phyloP scores from a whole-genome alignment of 2,797 vertebrate species.

The Rhinophrynus dorsalis region DNA sequence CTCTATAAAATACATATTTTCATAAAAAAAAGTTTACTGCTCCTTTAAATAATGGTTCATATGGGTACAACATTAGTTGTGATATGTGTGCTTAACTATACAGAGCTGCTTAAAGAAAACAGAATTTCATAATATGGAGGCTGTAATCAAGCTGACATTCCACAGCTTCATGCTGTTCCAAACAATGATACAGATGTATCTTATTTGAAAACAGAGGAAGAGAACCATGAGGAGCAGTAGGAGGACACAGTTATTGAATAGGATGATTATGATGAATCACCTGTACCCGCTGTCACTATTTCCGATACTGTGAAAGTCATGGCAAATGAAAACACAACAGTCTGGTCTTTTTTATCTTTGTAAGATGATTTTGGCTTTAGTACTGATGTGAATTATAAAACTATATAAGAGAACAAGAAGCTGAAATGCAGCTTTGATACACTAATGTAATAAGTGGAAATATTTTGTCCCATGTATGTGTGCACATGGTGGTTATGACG shows the following conservation, averaged over 20 bases:
- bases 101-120: neutral
- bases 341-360: neutral
- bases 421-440: no score
- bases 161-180: conserved; percentile 24
- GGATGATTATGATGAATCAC: conserved; percentile 23
- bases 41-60: no score
- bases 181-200: conserved; percentile 43
- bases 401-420: no score
- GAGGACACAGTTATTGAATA: conserved; percentile 7
- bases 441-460: no score
- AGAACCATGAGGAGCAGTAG: conserved; percentile 27
- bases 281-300: neutral
- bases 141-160: conserved; percentile 23
- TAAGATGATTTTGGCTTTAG: no score
- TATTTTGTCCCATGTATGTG: no score
- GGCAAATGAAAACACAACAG: neutral
- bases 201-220: conserved; percentile 29
- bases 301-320: neutral
- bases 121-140: neutral
- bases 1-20: no score
- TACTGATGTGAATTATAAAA: no score
- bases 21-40: no score
- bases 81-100: neutral
- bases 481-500: no score
- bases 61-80: no score